These are phyloP conservation scores for Oostethus manadensis DNA, from an alignment of 2,113 vertebrate species.

Conservation along the genomic window DNA sequence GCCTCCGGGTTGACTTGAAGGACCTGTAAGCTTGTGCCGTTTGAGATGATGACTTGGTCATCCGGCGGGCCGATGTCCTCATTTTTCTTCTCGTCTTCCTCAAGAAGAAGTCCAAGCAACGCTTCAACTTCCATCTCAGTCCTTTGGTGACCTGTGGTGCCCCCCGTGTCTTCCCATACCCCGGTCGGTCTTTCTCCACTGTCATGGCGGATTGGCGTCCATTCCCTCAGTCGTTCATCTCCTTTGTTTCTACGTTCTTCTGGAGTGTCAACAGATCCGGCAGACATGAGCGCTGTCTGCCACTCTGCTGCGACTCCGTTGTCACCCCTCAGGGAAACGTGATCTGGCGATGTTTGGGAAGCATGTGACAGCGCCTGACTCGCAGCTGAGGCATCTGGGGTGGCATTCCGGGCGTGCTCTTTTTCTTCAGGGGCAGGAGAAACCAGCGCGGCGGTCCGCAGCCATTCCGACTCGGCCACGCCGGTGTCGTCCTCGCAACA, in stretches of 20 bases:
- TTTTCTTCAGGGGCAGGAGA: constrained; percentile 29
- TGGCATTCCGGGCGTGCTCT: constrained; percentile 1
- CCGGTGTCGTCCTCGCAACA: constrained; percentile 21
- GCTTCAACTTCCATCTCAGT: neutral
- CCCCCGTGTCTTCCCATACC: constrained; percentile 48
- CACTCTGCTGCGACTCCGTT: constrained; percentile 36
- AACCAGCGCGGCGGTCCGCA: constrained; percentile 54
- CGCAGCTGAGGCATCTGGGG: constrained; percentile 5
- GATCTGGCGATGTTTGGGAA: constrained; percentile 12
- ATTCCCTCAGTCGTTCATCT: constrained; percentile 52
- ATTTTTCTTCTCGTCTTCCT: constrained; percentile 8
- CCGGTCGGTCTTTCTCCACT: constrained; percentile 37
- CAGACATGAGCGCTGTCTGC: constrained; percentile 39
- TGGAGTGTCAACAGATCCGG: constrained; percentile 38
- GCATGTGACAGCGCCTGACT: constrained; percentile 41
- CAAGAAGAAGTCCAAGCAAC: neutral
- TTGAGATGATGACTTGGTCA: constrained; percentile 9
- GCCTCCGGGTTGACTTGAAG: constrained; percentile 8
- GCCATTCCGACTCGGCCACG: constrained; percentile 60
- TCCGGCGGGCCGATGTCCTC: neutral
- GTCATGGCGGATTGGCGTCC: constrained; percentile 43
- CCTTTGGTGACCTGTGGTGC: constrained; percentile 20
- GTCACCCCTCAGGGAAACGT: constrained; percentile 38
- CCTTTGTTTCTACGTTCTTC: constrained; percentile 29
- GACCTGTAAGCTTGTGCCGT: constrained; percentile 12